phyloP scores from a whole-genome alignment of 2,113 vertebrate genomes.

The Grammomys surdaster region DNA sequence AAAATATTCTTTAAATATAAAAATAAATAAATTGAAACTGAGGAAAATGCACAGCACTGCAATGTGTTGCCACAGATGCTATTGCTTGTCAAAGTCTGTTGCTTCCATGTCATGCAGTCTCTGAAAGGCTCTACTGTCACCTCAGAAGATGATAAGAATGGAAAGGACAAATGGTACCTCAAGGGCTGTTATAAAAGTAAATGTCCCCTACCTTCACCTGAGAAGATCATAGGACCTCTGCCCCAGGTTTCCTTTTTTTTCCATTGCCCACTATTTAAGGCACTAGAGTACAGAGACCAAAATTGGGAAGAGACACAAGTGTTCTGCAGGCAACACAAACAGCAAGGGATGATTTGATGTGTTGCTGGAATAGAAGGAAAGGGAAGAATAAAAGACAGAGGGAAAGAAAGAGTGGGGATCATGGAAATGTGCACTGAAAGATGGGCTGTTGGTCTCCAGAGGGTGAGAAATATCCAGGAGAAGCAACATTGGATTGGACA shows the following conservation, averaged over 20 bases:
- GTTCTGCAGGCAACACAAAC: neutral
- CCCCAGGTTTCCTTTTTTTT: too few relatives aligned
- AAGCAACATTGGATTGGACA: neutral
- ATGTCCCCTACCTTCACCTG: neutral
- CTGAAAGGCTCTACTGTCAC: neutral
- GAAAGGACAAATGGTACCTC: neutral
- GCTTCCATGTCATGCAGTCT: rapidly evolving
- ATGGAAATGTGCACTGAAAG: neutral
- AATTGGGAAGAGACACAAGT: rapidly evolving
- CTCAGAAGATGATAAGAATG: too few relatives aligned
- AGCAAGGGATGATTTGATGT: neutral
- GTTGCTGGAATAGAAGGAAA: neutral
- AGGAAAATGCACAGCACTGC: neutral
- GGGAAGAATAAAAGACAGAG: neutral
- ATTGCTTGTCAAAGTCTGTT: neutral
- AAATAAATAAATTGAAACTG: neutral
- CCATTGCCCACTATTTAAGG: neutral
- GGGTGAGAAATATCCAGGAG: neutral
- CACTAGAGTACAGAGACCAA: neutral
- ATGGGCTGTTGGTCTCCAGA: neutral
- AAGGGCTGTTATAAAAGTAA: neutral
- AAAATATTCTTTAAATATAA: neutral
- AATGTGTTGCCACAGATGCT: neutral
- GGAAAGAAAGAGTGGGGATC: too few relatives aligned
- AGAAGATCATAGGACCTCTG: neutral